Conservation (phyloP, 2,888 invertebrate genomes). For the Penaeus monodon region DNA sequence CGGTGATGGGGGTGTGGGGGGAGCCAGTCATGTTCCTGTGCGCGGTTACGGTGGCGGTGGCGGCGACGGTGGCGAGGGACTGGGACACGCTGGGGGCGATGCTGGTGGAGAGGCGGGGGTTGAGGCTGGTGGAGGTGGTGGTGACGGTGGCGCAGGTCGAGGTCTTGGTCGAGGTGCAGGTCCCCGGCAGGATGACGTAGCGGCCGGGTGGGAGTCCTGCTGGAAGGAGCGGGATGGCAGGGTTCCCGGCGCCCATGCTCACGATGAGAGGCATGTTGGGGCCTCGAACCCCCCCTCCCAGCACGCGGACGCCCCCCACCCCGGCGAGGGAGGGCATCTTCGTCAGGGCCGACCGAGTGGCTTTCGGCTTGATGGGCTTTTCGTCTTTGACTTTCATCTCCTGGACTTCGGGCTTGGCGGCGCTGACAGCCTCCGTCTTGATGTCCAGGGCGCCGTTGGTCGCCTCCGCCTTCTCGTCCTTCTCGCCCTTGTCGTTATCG, state of each 20-base stretch:
- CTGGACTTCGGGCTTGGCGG: not conserved
- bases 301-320: conserved; percentile 48
- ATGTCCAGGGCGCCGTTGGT: not conserved
- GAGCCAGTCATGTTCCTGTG: conserved; percentile 11
- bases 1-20: not conserved
- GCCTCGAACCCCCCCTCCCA: conserved; percentile 48
- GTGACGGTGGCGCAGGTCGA: conserved; percentile 47
- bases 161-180: conserved; percentile 45
- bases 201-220: conserved; percentile 64
- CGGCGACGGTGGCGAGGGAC: not conserved
- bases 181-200: conserved; percentile 63
- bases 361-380: conserved; percentile 37
- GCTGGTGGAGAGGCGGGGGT: conserved; percentile 41
- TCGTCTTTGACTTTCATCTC: conserved; percentile 32
- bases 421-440: not conserved
- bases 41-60: not conserved
- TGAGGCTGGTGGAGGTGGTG: conserved; percentile 52
- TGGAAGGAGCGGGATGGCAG: conserved; percentile 58
- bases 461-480: not conserved
- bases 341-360: conserved; percentile 32
- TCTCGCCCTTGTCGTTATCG: not conserved
- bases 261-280: conserved; percentile 61
- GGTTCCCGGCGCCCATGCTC: conserved; percentile 59
- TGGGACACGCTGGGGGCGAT: not conserved
- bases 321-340: conserved; percentile 44